These are phyloP conservation scores for Perizoma affinitatum DNA, from an alignment of 2,888 invertebrate species.

Conservation along the genomic window DNA sequence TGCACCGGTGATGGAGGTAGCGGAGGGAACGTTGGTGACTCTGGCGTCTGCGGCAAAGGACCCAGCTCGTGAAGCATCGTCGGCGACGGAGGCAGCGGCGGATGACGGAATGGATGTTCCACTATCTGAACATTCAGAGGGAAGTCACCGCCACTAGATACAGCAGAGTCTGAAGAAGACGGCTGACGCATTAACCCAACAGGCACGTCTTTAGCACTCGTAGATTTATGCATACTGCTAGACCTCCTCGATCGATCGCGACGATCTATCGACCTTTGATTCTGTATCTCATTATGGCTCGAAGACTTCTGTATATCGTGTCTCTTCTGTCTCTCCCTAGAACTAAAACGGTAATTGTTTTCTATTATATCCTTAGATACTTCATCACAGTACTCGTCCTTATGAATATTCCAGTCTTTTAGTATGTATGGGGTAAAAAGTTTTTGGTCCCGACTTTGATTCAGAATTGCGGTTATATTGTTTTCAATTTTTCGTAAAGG, in stretches of 20 bases:
- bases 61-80: slow-evolving; percentile 73
- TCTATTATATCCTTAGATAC: slow-evolving; percentile 80
- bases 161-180: slow-evolving; percentile 80
- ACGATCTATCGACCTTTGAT: slow-evolving; percentile 78
- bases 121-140: slow-evolving; percentile 87
- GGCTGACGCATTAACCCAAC: slow-evolving; percentile 82
- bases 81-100: slow-evolving; percentile 73
- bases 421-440: slow-evolving; percentile 80
- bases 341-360: slow-evolving; percentile 80
- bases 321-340: slow-evolving; percentile 80
- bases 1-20: slow-evolving; percentile 93
- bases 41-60: slow-evolving; percentile 77
- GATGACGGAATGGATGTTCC: slow-evolving; percentile 81
- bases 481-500: slow-evolving; percentile 89
- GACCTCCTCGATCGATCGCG: slow-evolving; percentile 81
- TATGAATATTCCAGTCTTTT: slow-evolving; percentile 85
- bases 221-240: slow-evolving; percentile 89
- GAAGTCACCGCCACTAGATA: slow-evolving; percentile 84
- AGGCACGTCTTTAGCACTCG: slow-evolving; percentile 89
- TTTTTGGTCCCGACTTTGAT: slow-evolving; percentile 83
- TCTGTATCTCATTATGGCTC: slow-evolving; percentile 85
- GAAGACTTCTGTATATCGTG: slow-evolving; percentile 86
- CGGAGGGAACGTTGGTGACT: slow-evolving; percentile 87
- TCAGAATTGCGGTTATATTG: slow-evolving; percentile 88
- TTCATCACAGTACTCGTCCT: slow-evolving; percentile 83